A percentile compares a stretch with the other conserved stretches of the same genome.
Conservation (phyloP, 2,113 vertebrate species). For the Boleophthalmus pectinirostris region DNA sequence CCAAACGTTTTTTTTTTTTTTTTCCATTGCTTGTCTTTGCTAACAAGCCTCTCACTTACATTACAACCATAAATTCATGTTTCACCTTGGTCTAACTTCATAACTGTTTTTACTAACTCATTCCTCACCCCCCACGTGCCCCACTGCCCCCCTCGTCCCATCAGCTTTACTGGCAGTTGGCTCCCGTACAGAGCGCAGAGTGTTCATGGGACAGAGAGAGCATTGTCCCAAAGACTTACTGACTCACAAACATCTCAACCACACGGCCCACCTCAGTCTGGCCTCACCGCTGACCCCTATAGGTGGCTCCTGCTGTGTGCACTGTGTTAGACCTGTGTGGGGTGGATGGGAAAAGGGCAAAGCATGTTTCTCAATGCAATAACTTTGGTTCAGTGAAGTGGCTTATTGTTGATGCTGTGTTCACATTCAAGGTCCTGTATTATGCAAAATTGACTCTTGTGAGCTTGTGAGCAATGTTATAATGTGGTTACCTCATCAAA, state of each 20-base stretch:
- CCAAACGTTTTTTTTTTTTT: neutral
- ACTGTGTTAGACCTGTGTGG: conserved; percentile 6
- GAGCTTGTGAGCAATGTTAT: too few species aligned
- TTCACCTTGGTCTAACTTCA: conserved; percentile 25
- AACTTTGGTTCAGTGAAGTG: conserved; percentile 8
- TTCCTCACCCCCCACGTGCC: conserved; percentile 22
- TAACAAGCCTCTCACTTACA: conserved; percentile 18
- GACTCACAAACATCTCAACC: conserved; percentile 33
- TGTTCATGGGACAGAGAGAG: conserved; percentile 51
- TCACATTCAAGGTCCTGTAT: neutral
- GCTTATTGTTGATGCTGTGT: neutral
- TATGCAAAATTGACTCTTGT: too few species aligned
- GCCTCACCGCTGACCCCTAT: conserved; percentile 34
- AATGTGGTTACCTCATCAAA: too few species aligned
- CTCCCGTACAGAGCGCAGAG: conserved; percentile 58
- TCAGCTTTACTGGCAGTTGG: conserved; percentile 17
- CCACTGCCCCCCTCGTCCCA: conserved; percentile 5
- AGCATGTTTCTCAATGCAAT: conserved; percentile 5
- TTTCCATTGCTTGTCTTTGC: neutral
- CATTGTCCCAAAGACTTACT: conserved; percentile 49
- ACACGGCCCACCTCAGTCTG: conserved; percentile 36
- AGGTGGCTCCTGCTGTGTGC: conserved; percentile 24
- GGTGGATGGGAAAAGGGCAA: conserved; percentile 18
- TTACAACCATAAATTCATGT: conserved; percentile 9
- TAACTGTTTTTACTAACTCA: conserved; percentile 46